A percentile compares a stretch with the other conserved stretches of the same genome.
phyloP scores from a whole-genome alignment of 2,113 vertebrate genomes.

The Scomber scombrus region DNA sequence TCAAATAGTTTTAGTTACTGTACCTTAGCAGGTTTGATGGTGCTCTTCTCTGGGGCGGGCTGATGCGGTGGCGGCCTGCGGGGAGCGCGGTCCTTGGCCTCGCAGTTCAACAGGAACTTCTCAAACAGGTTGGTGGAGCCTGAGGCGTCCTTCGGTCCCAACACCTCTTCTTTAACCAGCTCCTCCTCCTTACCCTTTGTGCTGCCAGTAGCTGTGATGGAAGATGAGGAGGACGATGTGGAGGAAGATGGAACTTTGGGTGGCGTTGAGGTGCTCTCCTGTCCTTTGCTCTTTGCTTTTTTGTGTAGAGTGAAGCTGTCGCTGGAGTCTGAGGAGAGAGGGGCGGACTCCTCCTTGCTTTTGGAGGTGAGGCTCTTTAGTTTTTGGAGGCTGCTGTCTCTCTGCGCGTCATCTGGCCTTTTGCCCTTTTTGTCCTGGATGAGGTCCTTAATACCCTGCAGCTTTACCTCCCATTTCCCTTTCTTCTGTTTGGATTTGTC shows the following conservation, averaged over 20 bases:
- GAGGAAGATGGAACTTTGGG: slow-evolving; percentile 72
- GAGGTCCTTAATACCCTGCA: slow-evolving; percentile 82
- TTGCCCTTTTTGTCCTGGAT: slow-evolving; percentile 84
- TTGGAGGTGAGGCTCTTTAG: slow-evolving; percentile 80
- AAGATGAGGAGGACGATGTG: slow-evolving; percentile 65
- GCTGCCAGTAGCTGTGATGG: slow-evolving; percentile 37
- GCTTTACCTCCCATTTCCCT: slow-evolving; percentile 80
- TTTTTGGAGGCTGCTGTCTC: slow-evolving; percentile 82
- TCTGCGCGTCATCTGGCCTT: slow-evolving; percentile 77
- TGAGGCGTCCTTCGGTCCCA: slow-evolving; percentile 71
- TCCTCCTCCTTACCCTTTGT: slow-evolving; percentile 79
- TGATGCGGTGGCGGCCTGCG: slow-evolving; percentile 72
- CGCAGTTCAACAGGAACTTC: slow-evolving; percentile 84
- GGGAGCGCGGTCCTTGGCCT: slow-evolving; percentile 84
- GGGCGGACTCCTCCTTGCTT: slow-evolving; percentile 83
- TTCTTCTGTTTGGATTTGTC: slow-evolving; percentile 89
- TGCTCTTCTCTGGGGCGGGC: slow-evolving; percentile 52
- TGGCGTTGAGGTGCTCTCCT: slow-evolving; percentile 45
- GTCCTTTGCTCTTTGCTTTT: slow-evolving; percentile 76
- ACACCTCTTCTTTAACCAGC: slow-evolving; percentile 69
- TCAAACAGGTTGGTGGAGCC: slow-evolving; percentile 84
- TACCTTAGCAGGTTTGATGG: slow-evolving; percentile 79
- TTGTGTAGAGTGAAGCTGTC: slow-evolving; percentile 80
- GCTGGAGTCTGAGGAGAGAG: slow-evolving; percentile 80
- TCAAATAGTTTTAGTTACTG: too few relatives aligned